Evolutionary conservation across 2,888 invertebrate genomes (phyloP).

Genomic region (Platycheirus albimanus): DNA sequence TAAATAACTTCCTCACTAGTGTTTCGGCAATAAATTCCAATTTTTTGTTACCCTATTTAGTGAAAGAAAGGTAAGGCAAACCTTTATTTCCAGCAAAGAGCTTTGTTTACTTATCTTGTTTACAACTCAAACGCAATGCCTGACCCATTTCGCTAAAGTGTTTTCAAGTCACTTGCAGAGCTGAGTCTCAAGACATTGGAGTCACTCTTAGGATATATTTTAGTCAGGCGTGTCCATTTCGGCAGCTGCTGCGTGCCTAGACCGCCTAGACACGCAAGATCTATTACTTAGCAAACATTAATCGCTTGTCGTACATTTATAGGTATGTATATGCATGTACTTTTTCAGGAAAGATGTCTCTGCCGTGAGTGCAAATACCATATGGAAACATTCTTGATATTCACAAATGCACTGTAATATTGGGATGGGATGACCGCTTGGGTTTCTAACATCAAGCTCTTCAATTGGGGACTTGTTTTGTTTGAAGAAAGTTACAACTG

Average conservation of each 20-base stretch:
- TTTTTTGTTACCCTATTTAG: conserved; percentile 10
- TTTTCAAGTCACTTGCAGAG: conserved; percentile 25
- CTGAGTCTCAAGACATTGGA: conserved; percentile 31
- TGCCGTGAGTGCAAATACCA: conserved; percentile 39
- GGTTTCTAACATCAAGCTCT: conserved; percentile 18
- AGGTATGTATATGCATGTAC: background rate
- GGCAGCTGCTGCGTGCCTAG: conserved; percentile 44
- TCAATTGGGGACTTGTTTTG: conserved; percentile 47
- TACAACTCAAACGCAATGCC: conserved; percentile 47
- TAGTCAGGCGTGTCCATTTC: conserved; percentile 49
- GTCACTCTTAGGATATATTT: conserved; percentile 21
- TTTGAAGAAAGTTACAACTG: conserved; percentile 66
- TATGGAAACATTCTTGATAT: conserved; percentile 21
- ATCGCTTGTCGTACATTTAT: conserved; percentile 40
- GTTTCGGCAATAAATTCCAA: conserved; percentile 14
- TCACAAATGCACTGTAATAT: background rate
- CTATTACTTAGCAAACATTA: conserved; percentile 65
- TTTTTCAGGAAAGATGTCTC: conserved; percentile 1
- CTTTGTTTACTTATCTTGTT: conserved; percentile 38
- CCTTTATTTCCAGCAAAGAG: conserved; percentile 3
- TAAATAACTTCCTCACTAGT: conserved; percentile 3
- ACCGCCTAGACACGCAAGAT: conserved; percentile 44
- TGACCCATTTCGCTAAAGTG: conserved; percentile 64
- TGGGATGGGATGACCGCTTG: background rate
- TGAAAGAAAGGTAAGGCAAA: background rate